Base-by-base conservation (phyloP, 2,113 vertebrate species). In the Apodemus sylvaticus region DNA sequence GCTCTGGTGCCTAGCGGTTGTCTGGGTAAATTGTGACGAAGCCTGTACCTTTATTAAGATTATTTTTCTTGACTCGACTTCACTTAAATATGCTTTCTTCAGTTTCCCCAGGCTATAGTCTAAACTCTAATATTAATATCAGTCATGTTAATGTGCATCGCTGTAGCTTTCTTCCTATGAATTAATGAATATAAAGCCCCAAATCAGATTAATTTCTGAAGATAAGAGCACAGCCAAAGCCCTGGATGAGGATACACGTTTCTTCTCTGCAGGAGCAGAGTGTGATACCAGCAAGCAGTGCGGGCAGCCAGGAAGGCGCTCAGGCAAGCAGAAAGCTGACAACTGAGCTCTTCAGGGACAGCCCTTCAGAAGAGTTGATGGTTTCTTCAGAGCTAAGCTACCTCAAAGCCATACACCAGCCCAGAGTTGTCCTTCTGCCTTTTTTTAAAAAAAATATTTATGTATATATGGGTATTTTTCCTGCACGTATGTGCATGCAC, bases 171-270 rank as follows among this genome's bases (percentile, higher is more conserved):
- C n/a, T 93, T 34, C n/a, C n/a, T 90, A 34, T 39, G 31, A 76
- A 55, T 42, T 96, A 17, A 93, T 71, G 45, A 94, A 88, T 92
- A 91, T 62, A 36, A 92, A 95, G 77, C 7, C 2, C 19, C 7
- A 62, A 71, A 73, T 97, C 45, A 89, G 36, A 92, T 89, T 53
- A 66, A 92, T 48, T 94, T 93, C 85, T 88, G 45, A 92, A 95
- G 77, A 60, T 1, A 7, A 93, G 51, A 66, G 31, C 13, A 51
- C 36, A 93, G 48, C 76, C 19, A n/a, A 76, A 1, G 76, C 78
- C 14, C 1, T 91, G 51, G 64, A 85, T 82, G n/a, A 92, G 58
- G n/a, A 83, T 14, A 3, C 1, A 36, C 13, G 70, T 34, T 31
- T 31, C 6, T 68, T 73, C 9, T 36, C 58, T 53, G 64, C 0